Percentiles rank a stretch among this genome's conserved stretches.
These are phyloP conservation scores for Peribatodes rhomboidaria DNA, from an alignment of 2,888 invertebrate genomes.

Conservation along the genomic window DNA sequence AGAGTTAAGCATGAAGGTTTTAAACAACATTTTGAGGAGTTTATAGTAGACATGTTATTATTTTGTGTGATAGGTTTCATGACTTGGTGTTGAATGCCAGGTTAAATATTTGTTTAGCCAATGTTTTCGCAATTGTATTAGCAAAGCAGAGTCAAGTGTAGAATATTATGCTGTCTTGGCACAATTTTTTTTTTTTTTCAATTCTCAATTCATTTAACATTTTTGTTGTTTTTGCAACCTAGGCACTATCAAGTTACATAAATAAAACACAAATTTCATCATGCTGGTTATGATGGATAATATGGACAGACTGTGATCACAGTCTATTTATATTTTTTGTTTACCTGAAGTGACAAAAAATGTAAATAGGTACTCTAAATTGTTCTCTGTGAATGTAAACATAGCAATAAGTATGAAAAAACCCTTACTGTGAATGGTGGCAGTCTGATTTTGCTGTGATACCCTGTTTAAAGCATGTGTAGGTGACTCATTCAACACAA, in stretches of 20 bases:
- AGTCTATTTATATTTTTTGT: no score
- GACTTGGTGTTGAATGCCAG: not conserved
- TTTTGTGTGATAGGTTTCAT: not conserved
- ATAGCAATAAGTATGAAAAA: not conserved
- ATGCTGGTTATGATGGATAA: not conserved
- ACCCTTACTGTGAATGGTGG: constrained; percentile 81
- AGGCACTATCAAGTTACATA: not conserved
- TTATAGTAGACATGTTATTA: not conserved
- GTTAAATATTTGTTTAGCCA: not conserved
- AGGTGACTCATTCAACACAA: constrained; percentile 80
- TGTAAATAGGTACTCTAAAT: no score
- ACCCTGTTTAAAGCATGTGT: constrained; percentile 77
- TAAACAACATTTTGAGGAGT: not conserved
- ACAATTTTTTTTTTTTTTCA: not conserved
- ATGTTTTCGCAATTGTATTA: constrained; percentile 1
- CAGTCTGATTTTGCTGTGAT: constrained; percentile 81
- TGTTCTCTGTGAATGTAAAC: no score
- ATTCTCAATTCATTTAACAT: not conserved
- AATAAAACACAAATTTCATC: not conserved
- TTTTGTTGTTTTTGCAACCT: not conserved
- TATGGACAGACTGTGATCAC: no score
- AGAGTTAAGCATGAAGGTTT: constrained; percentile 24
- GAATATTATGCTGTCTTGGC: constrained; percentile 1
- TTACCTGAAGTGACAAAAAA: no score
- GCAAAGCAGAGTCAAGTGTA: not conserved